Evolutionary conservation across 2,888 invertebrate genomes (phyloP).

Genomic region (Dermolepida albohirtum): DNA sequence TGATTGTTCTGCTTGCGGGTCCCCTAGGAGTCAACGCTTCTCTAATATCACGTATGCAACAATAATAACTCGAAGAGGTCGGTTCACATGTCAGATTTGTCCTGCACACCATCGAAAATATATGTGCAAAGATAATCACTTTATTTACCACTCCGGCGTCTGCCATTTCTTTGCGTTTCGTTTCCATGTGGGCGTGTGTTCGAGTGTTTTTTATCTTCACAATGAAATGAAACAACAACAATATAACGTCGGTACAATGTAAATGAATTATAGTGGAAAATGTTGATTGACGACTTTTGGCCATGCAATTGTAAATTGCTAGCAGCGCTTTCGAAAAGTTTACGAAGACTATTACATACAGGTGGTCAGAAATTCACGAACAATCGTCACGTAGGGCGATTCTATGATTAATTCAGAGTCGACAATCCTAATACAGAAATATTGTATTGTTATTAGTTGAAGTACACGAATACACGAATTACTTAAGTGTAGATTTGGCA

Average conservation of each 20-base stretch:
- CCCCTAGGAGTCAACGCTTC: conserved; percentile 46
- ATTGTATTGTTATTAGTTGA: too few species aligned
- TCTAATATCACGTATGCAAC: conserved; percentile 48
- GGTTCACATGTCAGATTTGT: conserved; percentile 49
- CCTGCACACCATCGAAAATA: conserved; percentile 2
- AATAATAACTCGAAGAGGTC: conserved; percentile 43
- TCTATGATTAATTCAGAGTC: too few species aligned
- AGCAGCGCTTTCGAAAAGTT: too few species aligned
- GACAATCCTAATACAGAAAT: too few species aligned
- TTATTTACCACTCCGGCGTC: conserved; percentile 11
- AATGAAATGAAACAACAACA: too few species aligned
- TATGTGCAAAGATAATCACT: conserved; percentile 20
- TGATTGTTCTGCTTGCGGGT: conserved; percentile 47
- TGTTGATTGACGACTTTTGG: conserved; percentile 18
- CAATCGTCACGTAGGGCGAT: too few species aligned
- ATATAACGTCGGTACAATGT: too few species aligned
- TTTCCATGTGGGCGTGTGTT: conserved; percentile 4
- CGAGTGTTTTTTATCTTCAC: conserved; percentile 4
- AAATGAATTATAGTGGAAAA: conserved; percentile 1
- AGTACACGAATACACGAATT: too few species aligned
- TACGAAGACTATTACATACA: too few species aligned
- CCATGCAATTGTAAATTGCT: too few species aligned
- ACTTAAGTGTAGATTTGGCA: too few species aligned
- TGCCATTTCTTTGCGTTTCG: neutral
- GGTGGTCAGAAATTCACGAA: too few species aligned